These are phyloP conservation scores for Neopipo cinnamomea DNA, from an alignment of 2,113 vertebrate species.

Conservation along the genomic window DNA sequence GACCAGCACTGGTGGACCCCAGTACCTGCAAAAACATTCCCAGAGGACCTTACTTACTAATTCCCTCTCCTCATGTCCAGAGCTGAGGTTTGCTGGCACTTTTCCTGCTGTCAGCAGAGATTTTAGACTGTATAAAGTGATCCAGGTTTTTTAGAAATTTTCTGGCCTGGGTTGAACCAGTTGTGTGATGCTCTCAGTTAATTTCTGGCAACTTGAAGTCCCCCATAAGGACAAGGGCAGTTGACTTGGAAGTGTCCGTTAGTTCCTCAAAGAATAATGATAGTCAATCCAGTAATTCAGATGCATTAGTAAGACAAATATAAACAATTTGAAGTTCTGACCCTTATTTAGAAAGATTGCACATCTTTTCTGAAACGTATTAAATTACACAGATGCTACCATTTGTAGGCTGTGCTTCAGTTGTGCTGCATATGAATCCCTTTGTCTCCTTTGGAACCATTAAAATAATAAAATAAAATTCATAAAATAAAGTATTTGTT, in stretches of 20 bases:
- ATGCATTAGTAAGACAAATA: not conserved
- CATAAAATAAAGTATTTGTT: not conserved
- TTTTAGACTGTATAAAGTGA: not conserved
- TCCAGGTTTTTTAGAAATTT: not conserved
- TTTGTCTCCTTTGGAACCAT: not conserved
- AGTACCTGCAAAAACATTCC: not conserved
- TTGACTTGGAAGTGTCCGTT: not conserved
- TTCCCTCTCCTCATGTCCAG: not conserved
- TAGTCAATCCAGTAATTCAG: not conserved
- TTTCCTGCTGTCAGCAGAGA: not conserved
- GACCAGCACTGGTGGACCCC: not conserved
- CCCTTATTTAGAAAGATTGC: not conserved
- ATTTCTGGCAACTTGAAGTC: not conserved
- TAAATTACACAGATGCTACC: not conserved
- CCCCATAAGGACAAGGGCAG: not conserved
- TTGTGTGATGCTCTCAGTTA: not conserved
- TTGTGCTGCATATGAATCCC: not conserved
- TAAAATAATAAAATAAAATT: not conserved
- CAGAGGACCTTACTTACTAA: not conserved
- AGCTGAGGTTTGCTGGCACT: not conserved
- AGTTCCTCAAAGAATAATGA: not conserved
- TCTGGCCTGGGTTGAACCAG: not conserved
- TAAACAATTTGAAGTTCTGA: not conserved
- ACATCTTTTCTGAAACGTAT: not conserved
- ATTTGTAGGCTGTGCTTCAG: not conserved